Percentiles rank a stretch among this genome's conserved stretches.
Evolutionary conservation across 2,797 vertebrate genomes (phyloP).

Genomic region (Rhincodon typus): DNA sequence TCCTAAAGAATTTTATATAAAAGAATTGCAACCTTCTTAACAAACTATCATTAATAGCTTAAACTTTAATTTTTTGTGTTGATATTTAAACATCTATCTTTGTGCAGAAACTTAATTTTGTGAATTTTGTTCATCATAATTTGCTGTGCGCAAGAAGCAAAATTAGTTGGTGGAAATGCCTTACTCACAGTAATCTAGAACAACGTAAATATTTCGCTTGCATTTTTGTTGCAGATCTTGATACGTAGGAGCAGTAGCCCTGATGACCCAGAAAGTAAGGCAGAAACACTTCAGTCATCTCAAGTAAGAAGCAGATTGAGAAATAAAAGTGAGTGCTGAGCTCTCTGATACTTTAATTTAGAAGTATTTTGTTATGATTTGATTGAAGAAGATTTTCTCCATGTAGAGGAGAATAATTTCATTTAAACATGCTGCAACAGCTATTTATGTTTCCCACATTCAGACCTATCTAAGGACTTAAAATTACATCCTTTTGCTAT

Average conservation of each 20-base stretch:
- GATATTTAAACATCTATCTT: neutral
- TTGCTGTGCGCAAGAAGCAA: neutral
- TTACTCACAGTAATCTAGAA: neutral
- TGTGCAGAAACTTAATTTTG: neutral
- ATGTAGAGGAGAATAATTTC: neutral
- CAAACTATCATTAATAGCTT: neutral
- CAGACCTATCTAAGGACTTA: neutral
- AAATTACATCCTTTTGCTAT: neutral
- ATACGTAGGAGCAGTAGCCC: slow-evolving; percentile 74
- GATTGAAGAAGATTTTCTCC: neutral
- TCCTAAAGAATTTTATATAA: neutral
- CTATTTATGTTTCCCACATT: neutral
- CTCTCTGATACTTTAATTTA: neutral
- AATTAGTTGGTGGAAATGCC: neutral
- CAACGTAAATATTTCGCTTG: neutral
- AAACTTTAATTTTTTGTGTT: neutral
- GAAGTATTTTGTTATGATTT: neutral
- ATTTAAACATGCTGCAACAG: neutral
- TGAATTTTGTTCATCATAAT: neutral
- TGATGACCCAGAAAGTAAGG: slow-evolving; percentile 67
- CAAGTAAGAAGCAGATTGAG: slow-evolving; percentile 58
- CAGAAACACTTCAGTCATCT: slow-evolving; percentile 54
- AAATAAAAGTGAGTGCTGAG: slow-evolving; percentile 72
- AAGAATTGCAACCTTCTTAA: neutral
- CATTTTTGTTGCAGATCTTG: slow-evolving; percentile 58